Evolutionary conservation across 2,797 vertebrate species (phyloP).

Genomic region (Anabacerthia variegaticeps): DNA sequence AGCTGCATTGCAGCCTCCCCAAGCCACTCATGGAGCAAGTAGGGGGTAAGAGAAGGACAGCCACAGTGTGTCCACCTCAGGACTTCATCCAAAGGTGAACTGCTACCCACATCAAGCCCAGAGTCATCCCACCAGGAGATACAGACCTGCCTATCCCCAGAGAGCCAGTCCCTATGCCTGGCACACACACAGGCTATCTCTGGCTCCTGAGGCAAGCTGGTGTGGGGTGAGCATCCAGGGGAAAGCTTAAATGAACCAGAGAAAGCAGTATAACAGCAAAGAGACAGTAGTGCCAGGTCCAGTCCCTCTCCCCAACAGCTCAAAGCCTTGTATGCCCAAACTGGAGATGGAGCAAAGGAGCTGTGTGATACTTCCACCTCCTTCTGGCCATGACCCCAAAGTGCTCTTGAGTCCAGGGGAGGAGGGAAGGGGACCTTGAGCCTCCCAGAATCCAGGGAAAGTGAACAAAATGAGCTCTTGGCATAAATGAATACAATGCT

Average conservation of each 20-base stretch:
- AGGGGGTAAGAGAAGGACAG: neutral
- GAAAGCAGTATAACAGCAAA: neutral
- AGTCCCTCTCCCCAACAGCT: neutral
- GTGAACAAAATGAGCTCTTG: neutral
- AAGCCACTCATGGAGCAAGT: neutral
- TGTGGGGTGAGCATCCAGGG: neutral
- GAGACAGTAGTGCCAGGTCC: neutral
- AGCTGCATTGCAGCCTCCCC: neutral
- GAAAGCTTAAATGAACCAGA: neutral
- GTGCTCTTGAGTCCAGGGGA: neutral
- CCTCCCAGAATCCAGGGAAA: neutral
- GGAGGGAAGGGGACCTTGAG: neutral
- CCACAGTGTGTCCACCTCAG: accelerated
- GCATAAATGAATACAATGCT: neutral
- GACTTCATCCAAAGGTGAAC: neutral
- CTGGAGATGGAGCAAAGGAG: neutral
- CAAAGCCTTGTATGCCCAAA: neutral
- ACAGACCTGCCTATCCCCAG: neutral
- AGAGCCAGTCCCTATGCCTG: neutral
- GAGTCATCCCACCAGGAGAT: neutral
- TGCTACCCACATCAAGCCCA: neutral
- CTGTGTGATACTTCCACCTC: neutral
- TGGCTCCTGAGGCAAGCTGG: neutral
- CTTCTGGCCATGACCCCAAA: neutral
- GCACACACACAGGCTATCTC: neutral